These are phyloP conservation scores for Eurystomus glaucurus DNA, from an alignment of 2,797 vertebrate genomes.

Conservation along the genomic window DNA sequence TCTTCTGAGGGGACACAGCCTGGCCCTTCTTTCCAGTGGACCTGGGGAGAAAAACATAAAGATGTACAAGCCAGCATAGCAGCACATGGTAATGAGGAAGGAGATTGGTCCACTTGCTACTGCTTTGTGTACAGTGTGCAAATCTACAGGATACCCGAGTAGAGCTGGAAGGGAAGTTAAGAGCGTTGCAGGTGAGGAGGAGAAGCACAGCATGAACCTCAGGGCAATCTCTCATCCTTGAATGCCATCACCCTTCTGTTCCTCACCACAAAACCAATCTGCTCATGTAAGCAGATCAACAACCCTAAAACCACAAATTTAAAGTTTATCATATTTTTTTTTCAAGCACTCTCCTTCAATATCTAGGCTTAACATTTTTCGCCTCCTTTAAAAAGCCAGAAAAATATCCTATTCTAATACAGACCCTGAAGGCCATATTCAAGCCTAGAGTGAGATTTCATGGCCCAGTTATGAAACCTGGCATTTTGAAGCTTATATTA, in stretches of 20 bases:
- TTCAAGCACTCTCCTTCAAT: neutral
- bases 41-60: fast-evolving
- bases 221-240: neutral
- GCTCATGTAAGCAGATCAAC: neutral
- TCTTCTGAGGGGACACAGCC: neutral
- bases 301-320: neutral
- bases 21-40: neutral
- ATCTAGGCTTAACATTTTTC: neutral
- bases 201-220: neutral
- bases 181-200: neutral
- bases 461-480: constrained; percentile 38
- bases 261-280: neutral
- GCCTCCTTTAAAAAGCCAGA: neutral
- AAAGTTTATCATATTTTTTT: neutral
- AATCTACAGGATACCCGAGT: neutral
- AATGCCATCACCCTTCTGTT: neutral
- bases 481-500: constrained; percentile 47
- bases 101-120: neutral
- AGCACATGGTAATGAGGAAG: neutral
- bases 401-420: neutral
- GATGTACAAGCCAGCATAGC: neutral
- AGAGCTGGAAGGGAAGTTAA: neutral
- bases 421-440: neutral
- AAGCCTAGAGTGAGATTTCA: constrained; percentile 39
- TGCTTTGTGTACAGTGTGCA: neutral